Base-by-base conservation (phyloP, 2,888 invertebrate genomes). In the Teinopalpus imperialis region DNA sequence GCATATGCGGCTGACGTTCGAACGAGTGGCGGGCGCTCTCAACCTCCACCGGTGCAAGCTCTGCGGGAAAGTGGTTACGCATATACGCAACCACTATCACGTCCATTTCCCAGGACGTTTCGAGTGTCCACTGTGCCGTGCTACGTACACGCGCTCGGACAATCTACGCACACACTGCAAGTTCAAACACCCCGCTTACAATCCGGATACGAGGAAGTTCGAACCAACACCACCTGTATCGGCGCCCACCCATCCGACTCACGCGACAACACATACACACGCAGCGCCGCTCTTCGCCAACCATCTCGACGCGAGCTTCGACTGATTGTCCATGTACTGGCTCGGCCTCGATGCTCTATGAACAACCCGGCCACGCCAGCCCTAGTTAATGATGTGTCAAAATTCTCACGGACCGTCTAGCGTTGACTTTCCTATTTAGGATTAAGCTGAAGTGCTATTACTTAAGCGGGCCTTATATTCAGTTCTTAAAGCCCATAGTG, bases 1-100 rank as follows among this genome's bases (percentile, higher is more conserved):
- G 95, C 95, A 95, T 92, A 95, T 95, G 95, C 94, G 95, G 92
- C 94, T 95, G 90, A 95, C 95, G 90, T 96, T 95, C 92, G 96
- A 96, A 92, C 95, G 95, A 80, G 93, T 95, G 91, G 95, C 95
- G 90, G 95, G 95, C 90, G 94, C 95, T 91, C 94, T 95, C 88
- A 96, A 96, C 92, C 94, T 95, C 91, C 95, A 96, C 92, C 94
- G 95, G 87, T 96, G 96, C 93, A 95, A 95, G 92, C 93, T 96
- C 90, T 96, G 95, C 91, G 95, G 96, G 90, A 96, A 96, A 93
- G 95, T 96, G 92, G 96, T 96, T 90, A 95, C 96, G 89, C 95
- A 96, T 92, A 95, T 95, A 91, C 93, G 96, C 83, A 96, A 96
- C 92, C 96, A 96, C 92, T 96, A 96, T 91, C 95, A 96, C 91